These are phyloP conservation scores for Eupithecia tripunctaria DNA, from an alignment of 2,888 invertebrate genomes.

Conservation along the genomic window DNA sequence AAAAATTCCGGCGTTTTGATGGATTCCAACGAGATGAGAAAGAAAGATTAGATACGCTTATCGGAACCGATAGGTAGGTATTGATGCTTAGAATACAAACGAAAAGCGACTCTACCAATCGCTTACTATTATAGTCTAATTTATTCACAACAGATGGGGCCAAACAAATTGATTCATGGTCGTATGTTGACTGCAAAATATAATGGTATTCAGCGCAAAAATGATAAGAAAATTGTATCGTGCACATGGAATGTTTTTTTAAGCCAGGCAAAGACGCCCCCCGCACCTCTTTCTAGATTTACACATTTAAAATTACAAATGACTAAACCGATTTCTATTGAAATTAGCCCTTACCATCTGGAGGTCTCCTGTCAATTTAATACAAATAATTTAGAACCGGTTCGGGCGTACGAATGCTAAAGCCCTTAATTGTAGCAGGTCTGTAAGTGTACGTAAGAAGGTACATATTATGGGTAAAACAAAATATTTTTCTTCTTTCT, in stretches of 20 bases:
- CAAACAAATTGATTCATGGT: neutral
- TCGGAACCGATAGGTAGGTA: neutral
- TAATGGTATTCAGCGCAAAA: neutral
- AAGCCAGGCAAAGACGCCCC: neutral
- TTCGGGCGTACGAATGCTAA: neutral
- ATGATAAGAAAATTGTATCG: neutral
- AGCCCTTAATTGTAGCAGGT: no score
- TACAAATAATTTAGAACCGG: neutral
- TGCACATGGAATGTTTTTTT: neutral
- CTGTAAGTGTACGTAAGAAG: no score
- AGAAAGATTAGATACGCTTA: neutral
- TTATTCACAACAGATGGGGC: neutral
- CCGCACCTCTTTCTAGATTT: neutral
- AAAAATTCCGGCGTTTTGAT: neutral
- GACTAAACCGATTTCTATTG: neutral
- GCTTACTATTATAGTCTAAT: neutral
- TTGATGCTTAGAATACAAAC: neutral
- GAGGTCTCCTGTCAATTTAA: neutral
- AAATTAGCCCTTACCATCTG: neutral
- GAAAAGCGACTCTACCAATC: neutral
- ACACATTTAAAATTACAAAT: neutral
- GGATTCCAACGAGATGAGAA: neutral
- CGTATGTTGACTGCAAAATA: neutral
- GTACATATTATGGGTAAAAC: no score
- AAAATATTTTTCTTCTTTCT: no score